Conservation (phyloP, 1,140 invertebrate species). For the Macrotrachela quadricornifera region DNA sequence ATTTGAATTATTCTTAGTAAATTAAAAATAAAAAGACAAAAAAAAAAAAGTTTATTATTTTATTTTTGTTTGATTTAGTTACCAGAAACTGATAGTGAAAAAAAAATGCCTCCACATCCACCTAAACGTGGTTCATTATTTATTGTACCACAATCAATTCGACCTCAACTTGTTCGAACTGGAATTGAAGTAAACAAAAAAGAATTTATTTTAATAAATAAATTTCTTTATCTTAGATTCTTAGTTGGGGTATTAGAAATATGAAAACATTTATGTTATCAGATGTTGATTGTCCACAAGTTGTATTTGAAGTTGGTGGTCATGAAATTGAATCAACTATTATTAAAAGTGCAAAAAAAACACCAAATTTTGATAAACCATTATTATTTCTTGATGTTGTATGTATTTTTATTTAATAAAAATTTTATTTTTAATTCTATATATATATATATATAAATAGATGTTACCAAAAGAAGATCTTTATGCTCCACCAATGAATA, state of each 20-base stretch:
- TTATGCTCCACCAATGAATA: conserved; percentile 34
- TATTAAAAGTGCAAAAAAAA: conserved; percentile 30
- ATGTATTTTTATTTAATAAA: conserved; percentile 11
- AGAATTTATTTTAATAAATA: neutral
- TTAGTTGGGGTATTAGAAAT: conserved; percentile 35
- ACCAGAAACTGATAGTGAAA: conserved; percentile 17
- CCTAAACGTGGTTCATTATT: conserved; percentile 28
- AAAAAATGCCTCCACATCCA: conserved; percentile 31
- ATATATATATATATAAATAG: conserved; percentile 13
- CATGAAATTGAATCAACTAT: conserved; percentile 22
- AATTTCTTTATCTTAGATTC: conserved; percentile 18
- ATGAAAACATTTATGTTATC: conserved; percentile 33
- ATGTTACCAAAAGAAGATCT: conserved; percentile 34
- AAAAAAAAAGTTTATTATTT: too few relatives aligned
- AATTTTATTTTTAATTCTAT: neutral
- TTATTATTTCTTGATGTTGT: conserved; percentile 34
- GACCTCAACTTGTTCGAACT: conserved; percentile 32
- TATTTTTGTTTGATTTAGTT: conserved; percentile 12
- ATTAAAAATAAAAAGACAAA: too few relatives aligned
- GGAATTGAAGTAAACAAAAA: conserved; percentile 27
- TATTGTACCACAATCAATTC: conserved; percentile 31
- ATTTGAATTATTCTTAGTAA: conserved; percentile 33
- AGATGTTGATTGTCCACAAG: conserved; percentile 29
- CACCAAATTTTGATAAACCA: conserved; percentile 32
- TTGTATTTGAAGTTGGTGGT: conserved; percentile 34